Percentiles rank a stretch among this genome's conserved stretches.
phyloP scores from a whole-genome alignment of 2,797 vertebrate species.

The Pantherophis alleghaniensis region DNA sequence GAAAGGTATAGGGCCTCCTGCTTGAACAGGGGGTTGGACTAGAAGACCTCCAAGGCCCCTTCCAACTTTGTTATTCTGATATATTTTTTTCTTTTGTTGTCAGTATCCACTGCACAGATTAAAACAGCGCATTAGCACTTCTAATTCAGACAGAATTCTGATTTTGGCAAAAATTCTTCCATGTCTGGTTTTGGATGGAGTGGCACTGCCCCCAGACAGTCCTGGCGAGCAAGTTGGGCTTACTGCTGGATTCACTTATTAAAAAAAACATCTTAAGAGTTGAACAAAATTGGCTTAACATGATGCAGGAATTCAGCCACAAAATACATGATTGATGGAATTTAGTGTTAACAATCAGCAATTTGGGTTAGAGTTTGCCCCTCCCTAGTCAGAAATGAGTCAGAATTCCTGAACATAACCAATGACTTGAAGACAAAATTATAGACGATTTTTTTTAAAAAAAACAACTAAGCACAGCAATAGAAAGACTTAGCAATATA shows the following conservation, averaged over 20 bases:
- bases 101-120: background rate
- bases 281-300: background rate
- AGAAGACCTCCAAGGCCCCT: background rate
- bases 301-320: background rate
- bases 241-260: background rate
- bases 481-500: background rate
- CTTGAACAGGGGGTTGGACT: background rate
- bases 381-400: background rate
- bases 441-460: background rate
- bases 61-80: background rate
- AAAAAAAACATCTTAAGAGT: background rate
- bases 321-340: background rate
- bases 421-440: background rate
- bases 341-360: background rate
- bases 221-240: background rate
- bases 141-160: background rate
- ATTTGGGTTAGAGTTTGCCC: background rate
- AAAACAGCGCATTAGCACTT: background rate
- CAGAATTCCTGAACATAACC: background rate
- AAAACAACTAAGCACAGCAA: background rate
- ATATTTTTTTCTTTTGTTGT: background rate
- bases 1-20: background rate
- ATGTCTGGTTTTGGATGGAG: background rate
- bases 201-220: background rate
- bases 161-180: background rate